Evolutionary conservation across 2,888 invertebrate species (phyloP).

Genomic region (Proisotoma minuta): DNA sequence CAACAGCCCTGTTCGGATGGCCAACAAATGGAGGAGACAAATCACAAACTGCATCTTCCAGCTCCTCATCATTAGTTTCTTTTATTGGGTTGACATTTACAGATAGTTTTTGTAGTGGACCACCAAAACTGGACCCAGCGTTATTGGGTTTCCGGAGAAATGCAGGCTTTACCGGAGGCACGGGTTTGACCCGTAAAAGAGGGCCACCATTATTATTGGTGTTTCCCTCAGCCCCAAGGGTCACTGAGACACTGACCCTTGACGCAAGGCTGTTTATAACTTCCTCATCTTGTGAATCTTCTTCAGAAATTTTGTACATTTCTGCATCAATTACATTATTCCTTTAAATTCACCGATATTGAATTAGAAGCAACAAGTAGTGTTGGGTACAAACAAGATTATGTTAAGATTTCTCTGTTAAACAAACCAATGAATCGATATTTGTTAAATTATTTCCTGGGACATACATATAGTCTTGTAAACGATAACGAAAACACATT

Average conservation of each 20-base stretch:
- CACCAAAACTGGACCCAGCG: constrained; percentile 1
- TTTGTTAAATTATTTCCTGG: no score
- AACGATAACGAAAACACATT: no score
- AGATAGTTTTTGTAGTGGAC: neutral
- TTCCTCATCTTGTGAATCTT: constrained; percentile 46
- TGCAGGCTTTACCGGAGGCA: constrained; percentile 12
- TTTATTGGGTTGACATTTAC: no score
- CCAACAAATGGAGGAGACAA: neutral
- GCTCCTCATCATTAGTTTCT: neutral
- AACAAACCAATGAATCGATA: no score
- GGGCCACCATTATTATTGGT: neutral
- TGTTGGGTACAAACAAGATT: no score
- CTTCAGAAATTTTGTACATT: constrained; percentile 47
- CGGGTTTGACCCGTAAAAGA: neutral
- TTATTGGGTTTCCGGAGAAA: constrained; percentile 7
- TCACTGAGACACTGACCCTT: neutral
- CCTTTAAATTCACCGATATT: no score
- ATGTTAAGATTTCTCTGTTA: no score
- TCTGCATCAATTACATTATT: no score
- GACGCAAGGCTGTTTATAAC: constrained; percentile 24
- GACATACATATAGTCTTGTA: no score
- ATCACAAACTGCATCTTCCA: neutral
- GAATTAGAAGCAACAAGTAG: no score
- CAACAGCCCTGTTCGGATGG: no score
- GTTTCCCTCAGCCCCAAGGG: neutral